Evolutionary conservation across 2,113 vertebrate genomes (phyloP).

Genomic region (Psammodynastes pulverulentus): DNA sequence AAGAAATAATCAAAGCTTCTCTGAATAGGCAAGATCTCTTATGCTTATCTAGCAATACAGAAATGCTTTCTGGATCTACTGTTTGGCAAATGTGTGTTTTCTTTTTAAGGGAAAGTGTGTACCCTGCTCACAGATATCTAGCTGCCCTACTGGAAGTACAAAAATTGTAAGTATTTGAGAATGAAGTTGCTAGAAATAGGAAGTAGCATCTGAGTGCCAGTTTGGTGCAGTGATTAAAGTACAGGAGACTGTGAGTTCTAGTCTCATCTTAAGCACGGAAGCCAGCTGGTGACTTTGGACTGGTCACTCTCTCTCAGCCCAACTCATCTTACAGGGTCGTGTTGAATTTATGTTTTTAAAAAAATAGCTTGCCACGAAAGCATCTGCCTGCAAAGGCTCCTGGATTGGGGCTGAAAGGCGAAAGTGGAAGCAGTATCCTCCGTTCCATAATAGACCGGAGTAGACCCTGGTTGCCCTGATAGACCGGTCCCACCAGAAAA

Average conservation of each 20-base stretch:
- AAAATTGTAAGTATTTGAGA: slow-evolving; percentile 67
- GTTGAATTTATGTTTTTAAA: too few relatives aligned
- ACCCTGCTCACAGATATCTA: slow-evolving; percentile 38
- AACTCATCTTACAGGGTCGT: neutral
- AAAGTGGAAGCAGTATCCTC: too few relatives aligned
- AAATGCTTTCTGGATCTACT: neutral
- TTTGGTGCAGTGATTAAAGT: neutral
- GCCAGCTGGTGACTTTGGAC: neutral
- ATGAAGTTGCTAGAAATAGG: neutral
- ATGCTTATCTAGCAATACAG: neutral
- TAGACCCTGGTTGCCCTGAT: too few relatives aligned
- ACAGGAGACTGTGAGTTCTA: neutral
- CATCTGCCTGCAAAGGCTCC: too few relatives aligned
- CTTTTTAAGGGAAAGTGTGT: slow-evolving; percentile 68
- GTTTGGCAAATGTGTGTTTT: slow-evolving; percentile 25
- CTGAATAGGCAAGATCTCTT: neutral
- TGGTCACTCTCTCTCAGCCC: neutral
- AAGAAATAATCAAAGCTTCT: neutral
- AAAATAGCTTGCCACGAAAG: too few relatives aligned
- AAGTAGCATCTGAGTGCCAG: neutral
- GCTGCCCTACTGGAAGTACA: slow-evolving; percentile 73
- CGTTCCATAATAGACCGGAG: too few relatives aligned
- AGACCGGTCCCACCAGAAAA: too few relatives aligned
- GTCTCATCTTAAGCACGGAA: neutral
- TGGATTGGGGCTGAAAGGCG: too few relatives aligned